Conservation (phyloP, 2,797 vertebrate genomes). For the Linurgus olivaceus region DNA sequence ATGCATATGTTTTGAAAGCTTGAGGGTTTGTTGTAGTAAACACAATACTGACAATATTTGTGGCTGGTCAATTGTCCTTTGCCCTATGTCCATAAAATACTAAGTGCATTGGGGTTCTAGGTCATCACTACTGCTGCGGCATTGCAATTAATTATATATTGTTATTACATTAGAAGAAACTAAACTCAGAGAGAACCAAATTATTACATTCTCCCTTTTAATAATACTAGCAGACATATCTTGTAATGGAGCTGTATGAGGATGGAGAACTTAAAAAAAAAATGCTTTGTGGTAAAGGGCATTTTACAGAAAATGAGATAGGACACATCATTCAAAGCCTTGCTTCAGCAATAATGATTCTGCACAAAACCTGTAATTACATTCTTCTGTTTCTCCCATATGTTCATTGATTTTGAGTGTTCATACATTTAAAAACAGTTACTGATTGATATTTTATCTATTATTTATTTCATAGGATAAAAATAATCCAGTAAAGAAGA, state of each 20-base stretch:
- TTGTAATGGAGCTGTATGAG: slow-evolving; percentile 86
- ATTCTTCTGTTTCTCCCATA: background rate
- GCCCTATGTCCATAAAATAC: background rate
- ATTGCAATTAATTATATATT: background rate
- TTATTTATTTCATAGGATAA: background rate
- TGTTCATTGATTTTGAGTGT: background rate
- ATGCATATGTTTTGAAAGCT: background rate
- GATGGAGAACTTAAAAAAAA: slow-evolving; percentile 84
- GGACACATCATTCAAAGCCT: slow-evolving; percentile 82
- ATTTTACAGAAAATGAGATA: slow-evolving; percentile 85
- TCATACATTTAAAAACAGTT: background rate
- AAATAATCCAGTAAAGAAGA: background rate
- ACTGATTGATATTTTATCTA: background rate
- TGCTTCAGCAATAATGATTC: slow-evolving; percentile 81
- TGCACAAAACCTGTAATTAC: slow-evolving; percentile 81
- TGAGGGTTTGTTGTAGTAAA: background rate
- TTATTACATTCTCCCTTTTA: background rate
- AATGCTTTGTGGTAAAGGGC: slow-evolving; percentile 76
- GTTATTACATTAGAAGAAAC: background rate
- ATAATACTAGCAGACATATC: slow-evolving; percentile 80
- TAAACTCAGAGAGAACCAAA: background rate
- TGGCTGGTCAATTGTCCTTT: background rate
- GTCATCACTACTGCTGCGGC: background rate
- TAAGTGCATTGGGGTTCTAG: background rate
- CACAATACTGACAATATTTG: background rate